Evolutionary conservation across 2,888 invertebrate species (phyloP).

Genomic region (Allophyes oxyacanthae): DNA sequence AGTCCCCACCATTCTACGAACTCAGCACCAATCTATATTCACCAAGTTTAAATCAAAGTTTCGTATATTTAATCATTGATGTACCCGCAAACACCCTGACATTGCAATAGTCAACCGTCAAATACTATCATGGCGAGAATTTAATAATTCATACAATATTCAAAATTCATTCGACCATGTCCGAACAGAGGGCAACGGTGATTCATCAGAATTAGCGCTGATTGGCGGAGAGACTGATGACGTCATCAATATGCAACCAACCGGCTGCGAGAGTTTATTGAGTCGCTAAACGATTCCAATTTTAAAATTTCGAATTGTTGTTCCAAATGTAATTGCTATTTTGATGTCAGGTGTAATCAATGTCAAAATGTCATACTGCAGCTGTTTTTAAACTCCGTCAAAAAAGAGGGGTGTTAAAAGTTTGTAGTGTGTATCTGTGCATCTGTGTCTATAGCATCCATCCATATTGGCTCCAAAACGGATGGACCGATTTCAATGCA

Average conservation of each 20-base stretch:
- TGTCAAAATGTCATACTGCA: neutral
- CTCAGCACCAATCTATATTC: conserved; percentile 37
- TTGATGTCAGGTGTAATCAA: neutral
- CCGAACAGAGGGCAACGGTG: conserved; percentile 60
- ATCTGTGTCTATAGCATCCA: no score
- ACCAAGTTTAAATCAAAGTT: conserved; percentile 36
- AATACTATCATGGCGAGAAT: conserved; percentile 59
- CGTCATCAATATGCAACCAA: conserved; percentile 80
- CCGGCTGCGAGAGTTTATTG: conserved; percentile 52
- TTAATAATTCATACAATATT: conserved; percentile 69
- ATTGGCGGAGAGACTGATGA: conserved; percentile 81
- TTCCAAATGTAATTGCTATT: conserved; percentile 1
- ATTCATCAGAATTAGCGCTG: conserved; percentile 84
- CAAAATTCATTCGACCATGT: conserved; percentile 67
- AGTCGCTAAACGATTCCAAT: conserved; percentile 53
- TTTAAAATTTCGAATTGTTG: conserved; percentile 33
- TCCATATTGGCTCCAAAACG: no score
- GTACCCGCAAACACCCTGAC: conserved; percentile 34
- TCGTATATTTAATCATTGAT: conserved; percentile 30
- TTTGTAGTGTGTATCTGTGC: no score
- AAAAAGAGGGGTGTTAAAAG: no score
- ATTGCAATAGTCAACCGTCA: conserved; percentile 43
- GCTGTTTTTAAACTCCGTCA: no score
- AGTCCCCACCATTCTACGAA: neutral
- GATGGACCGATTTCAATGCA: no score